These are phyloP conservation scores for Sarcophaga bullata DNA, from an alignment of 1,140 invertebrate genomes.

Conservation along the genomic window DNA sequence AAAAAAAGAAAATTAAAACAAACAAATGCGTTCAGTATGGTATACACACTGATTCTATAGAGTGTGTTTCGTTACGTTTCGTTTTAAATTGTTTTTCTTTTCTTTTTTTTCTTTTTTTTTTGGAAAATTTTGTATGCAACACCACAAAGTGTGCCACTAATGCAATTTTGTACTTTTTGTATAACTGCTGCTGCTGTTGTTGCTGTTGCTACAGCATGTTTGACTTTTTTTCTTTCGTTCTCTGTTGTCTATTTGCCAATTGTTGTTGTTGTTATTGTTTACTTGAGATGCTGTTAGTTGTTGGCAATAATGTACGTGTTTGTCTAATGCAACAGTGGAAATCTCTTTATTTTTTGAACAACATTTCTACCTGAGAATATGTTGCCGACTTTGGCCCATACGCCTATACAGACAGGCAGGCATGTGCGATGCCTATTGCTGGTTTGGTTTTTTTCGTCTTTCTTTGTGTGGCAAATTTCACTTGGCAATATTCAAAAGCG, in stretches of 20 bases:
- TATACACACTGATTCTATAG: background rate
- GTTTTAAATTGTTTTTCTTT: background rate
- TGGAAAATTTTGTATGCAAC: conserved; percentile 20
- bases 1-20: background rate
- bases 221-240: no score
- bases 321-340: background rate
- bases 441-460: background rate
- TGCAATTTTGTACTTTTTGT: conserved; percentile 28
- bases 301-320: background rate
- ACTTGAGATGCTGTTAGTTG: background rate
- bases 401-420: no score
- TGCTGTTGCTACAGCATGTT: no score
- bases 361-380: conserved; percentile 30
- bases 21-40: conserved; percentile 10
- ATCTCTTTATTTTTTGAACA: conserved; percentile 8
- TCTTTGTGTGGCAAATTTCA: background rate
- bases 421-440: background rate
- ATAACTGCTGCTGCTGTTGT: background rate
- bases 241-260: background rate
- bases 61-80: background rate
- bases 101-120: background rate
- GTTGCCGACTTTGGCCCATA: conserved; percentile 1
- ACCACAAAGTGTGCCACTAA: conserved; percentile 38
- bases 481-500: no score
- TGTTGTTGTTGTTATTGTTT: background rate